Evolutionary conservation across 2,888 invertebrate genomes (phyloP).

Genomic region (Amaurobius ferox): DNA sequence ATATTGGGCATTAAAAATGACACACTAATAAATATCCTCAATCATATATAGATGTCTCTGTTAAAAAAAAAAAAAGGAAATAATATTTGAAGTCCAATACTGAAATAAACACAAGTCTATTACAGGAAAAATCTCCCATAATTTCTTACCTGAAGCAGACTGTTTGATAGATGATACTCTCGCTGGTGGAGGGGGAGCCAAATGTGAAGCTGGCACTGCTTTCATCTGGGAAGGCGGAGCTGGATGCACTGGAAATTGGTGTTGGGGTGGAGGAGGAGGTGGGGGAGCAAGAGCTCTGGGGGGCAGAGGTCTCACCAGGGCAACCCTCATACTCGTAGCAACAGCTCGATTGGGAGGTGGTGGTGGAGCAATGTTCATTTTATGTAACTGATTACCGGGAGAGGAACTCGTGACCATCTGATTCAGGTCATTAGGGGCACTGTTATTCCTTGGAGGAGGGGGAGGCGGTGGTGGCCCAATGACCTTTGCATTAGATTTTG

Average conservation of each 20-base stretch:
- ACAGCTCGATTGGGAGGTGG: conserved; percentile 56
- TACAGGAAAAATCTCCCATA: no score
- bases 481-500: conserved; percentile 29
- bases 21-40: no score
- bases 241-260: conserved; percentile 44
- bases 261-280: conserved; percentile 70
- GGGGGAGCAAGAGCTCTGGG: conserved; percentile 51
- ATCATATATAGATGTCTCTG: no score
- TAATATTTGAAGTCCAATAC: no score
- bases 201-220: conserved; percentile 13
- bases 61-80: no score
- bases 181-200: conserved; percentile 54
- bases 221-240: conserved; percentile 63
- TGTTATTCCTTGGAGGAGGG: conserved; percentile 60
- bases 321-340: conserved; percentile 21
- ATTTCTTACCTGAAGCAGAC: conserved; percentile 22
- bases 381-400: conserved; percentile 45
- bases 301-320: conserved; percentile 47
- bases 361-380: conserved; percentile 66
- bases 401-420: conserved; percentile 49
- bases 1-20: no score
- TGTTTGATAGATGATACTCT: conserved; percentile 63
- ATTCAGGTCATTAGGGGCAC: conserved; percentile 60
- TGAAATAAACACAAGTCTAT: no score
- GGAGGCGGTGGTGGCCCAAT: conserved; percentile 51